Conservation (phyloP, 2,888 invertebrate species). For the Opisthograptis luteolata region DNA sequence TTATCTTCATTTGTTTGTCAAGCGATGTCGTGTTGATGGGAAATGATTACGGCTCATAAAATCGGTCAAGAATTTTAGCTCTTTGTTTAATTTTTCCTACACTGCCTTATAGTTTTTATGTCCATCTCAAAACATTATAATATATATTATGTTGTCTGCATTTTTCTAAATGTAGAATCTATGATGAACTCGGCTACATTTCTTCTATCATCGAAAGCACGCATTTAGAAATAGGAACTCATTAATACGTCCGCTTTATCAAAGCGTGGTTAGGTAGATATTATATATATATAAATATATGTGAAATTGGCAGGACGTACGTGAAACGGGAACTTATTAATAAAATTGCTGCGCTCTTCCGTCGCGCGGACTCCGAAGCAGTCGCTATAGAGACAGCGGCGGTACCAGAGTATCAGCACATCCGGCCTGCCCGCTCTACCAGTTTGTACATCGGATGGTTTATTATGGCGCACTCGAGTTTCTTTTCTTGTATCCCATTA, state of each 20-base stretch:
- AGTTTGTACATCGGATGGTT: conserved; percentile 54
- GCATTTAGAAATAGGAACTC: conserved; percentile 32
- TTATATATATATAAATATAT: too few relatives aligned
- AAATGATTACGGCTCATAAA: not conserved
- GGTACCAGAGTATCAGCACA: conserved; percentile 40
- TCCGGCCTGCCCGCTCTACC: conserved; percentile 74
- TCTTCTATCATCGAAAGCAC: conserved; percentile 20
- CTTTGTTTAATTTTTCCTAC: too few relatives aligned
- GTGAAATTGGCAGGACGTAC: conserved; percentile 73
- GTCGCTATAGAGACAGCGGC: conserved; percentile 20
- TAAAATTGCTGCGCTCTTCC: conserved; percentile 78
- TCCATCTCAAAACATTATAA: not conserved
- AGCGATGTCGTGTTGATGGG: not conserved
- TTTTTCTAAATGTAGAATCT: not conserved
- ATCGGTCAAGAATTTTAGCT: not conserved
- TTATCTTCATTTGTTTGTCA: conserved; percentile 12
- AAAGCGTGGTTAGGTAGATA: conserved; percentile 37
- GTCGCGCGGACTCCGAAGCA: conserved; percentile 64
- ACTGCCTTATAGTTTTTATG: too few relatives aligned
- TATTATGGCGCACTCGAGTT: conserved; percentile 51
- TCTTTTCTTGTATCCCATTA: conserved; percentile 37
- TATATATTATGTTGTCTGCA: not conserved
- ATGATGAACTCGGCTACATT: conserved; percentile 11
- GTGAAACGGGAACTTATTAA: conserved; percentile 80
- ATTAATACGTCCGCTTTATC: conserved; percentile 37